phyloP scores from a whole-genome alignment of 2,888 invertebrate species.

The Acleris sparsana region DNA sequence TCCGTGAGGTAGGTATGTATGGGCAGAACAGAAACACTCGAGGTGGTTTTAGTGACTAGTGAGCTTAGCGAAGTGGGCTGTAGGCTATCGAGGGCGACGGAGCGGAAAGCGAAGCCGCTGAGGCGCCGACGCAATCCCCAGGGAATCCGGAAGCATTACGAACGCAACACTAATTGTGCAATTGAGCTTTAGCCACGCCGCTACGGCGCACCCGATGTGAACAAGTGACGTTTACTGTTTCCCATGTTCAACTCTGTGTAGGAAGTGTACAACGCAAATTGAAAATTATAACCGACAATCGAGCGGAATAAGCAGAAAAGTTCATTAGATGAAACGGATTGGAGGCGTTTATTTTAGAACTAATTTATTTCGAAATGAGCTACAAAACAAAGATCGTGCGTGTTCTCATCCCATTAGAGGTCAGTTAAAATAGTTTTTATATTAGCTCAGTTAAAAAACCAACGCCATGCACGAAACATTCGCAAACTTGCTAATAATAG shows the following conservation, averaged over 20 bases:
- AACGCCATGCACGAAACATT: too few relatives aligned
- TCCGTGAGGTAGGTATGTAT: background rate
- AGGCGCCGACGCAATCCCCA: constrained; percentile 59
- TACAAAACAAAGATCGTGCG: too few relatives aligned
- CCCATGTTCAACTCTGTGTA: constrained; percentile 36
- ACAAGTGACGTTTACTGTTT: constrained; percentile 40
- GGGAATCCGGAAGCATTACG: constrained; percentile 73
- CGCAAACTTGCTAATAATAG: too few relatives aligned
- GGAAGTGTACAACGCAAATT: constrained; percentile 33
- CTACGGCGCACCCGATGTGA: constrained; percentile 45
- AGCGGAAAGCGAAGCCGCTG: constrained; percentile 46
- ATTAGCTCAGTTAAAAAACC: too few relatives aligned
- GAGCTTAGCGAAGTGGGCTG: constrained; percentile 13
- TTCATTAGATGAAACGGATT: background rate
- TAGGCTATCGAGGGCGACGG: constrained; percentile 38
- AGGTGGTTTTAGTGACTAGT: background rate
- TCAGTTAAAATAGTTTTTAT: too few relatives aligned
- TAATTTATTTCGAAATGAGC: too few relatives aligned
- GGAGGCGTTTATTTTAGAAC: too few relatives aligned
- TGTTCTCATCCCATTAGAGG: too few relatives aligned
- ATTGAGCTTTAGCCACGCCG: constrained; percentile 68
- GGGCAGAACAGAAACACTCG: too few relatives aligned
- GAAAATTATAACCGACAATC: constrained; percentile 19
- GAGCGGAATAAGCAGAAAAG: background rate
- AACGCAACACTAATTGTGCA: constrained; percentile 71